Conservation (phyloP, 2,888 invertebrate species). For the Masnerella sp. region DNA sequence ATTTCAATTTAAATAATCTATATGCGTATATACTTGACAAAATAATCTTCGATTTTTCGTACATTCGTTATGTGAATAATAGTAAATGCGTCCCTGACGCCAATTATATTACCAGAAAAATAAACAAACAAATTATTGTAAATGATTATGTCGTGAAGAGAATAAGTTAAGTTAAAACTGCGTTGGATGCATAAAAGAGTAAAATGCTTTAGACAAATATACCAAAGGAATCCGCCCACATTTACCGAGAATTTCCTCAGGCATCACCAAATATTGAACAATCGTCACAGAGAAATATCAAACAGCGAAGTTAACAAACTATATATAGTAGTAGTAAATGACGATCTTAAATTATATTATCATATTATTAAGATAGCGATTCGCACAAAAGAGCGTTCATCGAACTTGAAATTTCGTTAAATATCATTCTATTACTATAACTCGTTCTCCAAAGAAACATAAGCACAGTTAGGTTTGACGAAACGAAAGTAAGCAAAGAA, state of each 20-base stretch:
- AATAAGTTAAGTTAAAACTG: constrained; percentile 28
- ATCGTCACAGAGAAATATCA: constrained; percentile 52
- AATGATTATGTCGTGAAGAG: neutral
- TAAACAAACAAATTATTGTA: too few species aligned
- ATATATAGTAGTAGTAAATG: constrained; percentile 70
- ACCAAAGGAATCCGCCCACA: constrained; percentile 71
- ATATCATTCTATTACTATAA: neutral
- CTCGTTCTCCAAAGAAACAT: too few species aligned
- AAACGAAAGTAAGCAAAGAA: too few species aligned
- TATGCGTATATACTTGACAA: too few species aligned
- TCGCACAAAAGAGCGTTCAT: constrained; percentile 46
- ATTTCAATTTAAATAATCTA: too few species aligned
- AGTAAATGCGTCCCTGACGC: too few species aligned
- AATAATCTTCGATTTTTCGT: too few species aligned
- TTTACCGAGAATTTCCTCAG: constrained; percentile 64
- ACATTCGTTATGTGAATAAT: too few species aligned
- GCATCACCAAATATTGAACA: constrained; percentile 76
- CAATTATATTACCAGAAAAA: too few species aligned
- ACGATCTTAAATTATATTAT: constrained; percentile 64
- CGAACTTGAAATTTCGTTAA: constrained; percentile 7
- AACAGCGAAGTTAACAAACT: constrained; percentile 63
- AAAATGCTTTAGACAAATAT: constrained; percentile 45
- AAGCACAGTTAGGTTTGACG: too few species aligned
- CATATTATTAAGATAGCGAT: constrained; percentile 64
- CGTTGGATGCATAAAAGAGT: constrained; percentile 67